These are phyloP conservation scores for Pelecanoides urinatrix DNA, from an alignment of 2,113 vertebrate genomes.

Conservation along the genomic window DNA sequence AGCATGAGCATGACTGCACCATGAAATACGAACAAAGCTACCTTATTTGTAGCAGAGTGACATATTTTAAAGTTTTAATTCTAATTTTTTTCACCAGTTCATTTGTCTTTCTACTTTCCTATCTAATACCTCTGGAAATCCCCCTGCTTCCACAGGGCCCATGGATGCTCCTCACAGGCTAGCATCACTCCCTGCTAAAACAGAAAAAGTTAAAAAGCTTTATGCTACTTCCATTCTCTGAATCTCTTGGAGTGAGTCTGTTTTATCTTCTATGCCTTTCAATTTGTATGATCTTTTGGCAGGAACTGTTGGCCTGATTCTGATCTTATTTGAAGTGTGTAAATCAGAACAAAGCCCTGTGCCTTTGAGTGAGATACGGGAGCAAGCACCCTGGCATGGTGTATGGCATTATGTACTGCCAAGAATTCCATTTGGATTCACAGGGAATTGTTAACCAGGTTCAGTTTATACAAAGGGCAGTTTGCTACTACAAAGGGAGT, in stretches of 20 bases:
- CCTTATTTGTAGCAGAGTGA: not conserved
- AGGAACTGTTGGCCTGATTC: conserved; percentile 44
- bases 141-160: not conserved
- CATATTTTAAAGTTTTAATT: not conserved
- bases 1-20: not conserved
- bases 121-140: not conserved
- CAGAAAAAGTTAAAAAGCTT: conserved; percentile 28
- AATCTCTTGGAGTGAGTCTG: conserved; percentile 19
- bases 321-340: conserved; percentile 37
- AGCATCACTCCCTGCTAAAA: not conserved
- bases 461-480: conserved; percentile 22
- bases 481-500: conserved; percentile 29
- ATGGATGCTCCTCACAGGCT: not conserved
- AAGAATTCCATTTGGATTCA: not conserved
- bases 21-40: not conserved
- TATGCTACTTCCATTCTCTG: conserved; percentile 12
- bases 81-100: not conserved
- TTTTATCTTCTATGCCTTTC: conserved; percentile 51
- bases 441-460: conserved; percentile 44
- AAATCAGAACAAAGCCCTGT: conserved; percentile 31
- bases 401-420: not conserved
- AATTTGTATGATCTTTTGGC: conserved; percentile 34
- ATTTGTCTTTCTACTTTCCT: not conserved
- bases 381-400: not conserved
- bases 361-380: conserved; percentile 25